A percentile compares a stretch with the other conserved stretches of the same genome.
phyloP scores from a whole-genome alignment of 2,797 vertebrate species.

The Sebastes hopkinsi region DNA sequence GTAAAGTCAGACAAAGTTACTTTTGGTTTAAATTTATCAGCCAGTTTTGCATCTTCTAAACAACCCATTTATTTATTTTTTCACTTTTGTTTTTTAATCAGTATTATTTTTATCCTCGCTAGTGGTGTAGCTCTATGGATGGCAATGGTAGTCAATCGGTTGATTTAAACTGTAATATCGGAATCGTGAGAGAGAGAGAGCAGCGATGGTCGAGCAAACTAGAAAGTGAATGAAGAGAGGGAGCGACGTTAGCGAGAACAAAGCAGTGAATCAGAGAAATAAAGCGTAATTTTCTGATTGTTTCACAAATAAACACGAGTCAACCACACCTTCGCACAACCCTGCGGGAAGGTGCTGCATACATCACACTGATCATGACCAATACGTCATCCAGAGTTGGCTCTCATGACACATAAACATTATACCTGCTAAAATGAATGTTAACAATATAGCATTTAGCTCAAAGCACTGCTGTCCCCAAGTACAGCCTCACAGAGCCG shows the following conservation, averaged over 20 bases:
- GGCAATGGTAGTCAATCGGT: not conserved
- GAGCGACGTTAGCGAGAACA: too few species aligned
- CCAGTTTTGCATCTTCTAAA: not conserved
- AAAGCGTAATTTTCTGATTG: accelerated
- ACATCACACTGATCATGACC: too few species aligned
- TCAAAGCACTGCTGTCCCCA: not conserved
- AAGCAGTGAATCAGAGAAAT: too few species aligned
- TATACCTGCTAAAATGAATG: not conserved
- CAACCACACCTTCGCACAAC: too few species aligned
- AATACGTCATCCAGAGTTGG: too few species aligned
- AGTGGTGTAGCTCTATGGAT: not conserved
- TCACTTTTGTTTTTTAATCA: too few species aligned
- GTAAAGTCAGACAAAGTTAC: not conserved
- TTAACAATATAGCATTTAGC: not conserved
- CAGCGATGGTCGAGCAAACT: too few species aligned
- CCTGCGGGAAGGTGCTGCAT: too few species aligned
- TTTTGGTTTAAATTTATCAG: not conserved
- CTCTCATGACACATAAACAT: not conserved
- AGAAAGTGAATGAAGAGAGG: too few species aligned
- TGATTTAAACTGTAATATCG: too few species aligned
- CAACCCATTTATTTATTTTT: not conserved
- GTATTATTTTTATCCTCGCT: not conserved
- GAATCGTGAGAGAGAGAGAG: too few species aligned
- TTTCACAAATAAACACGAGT: too few species aligned
- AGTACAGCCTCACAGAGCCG: not conserved